Evolutionary conservation across 2,113 vertebrate species (phyloP), one percentile per base, ranked within the genome.

Genomic region (Ochotona curzoniae): DNA sequence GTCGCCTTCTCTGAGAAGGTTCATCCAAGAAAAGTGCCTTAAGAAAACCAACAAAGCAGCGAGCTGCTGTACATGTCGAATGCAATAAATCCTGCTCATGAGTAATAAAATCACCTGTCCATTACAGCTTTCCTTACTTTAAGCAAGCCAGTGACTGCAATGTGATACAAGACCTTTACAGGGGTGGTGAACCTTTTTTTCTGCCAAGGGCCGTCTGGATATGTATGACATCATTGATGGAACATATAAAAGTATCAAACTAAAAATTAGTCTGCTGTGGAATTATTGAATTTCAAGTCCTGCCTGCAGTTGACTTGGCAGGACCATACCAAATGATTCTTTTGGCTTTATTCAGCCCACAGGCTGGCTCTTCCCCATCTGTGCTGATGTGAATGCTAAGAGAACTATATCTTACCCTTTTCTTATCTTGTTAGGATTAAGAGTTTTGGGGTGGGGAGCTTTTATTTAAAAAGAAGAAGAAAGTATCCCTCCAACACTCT

Each of bases 71-170:
- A 75, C 25, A 38, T 38, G 18, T 21, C 25, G 5, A 3, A 74
- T 0, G 5, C 44, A 82, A 75, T 14, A 32, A 93, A 93, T 1
- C 26, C 66, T 51, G 78, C 4, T 91, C 9, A 60, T 47, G 73
- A 75, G 83, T 96, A 96, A 96, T 21, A 32, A 74, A 73, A 88
- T 15, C 1, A 47, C 44, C 44, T 38, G n/a, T 57, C 85, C 51
- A 2, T 70, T 69, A 80, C 7, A 82, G 84, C 89, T 71, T 87
- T 96, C 74, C 64, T 85, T 57, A 91, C 44, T 76, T 94, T 82
- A 94, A 61, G 95, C 74, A 82, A 75, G 86, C 35, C 12, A 74
- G 32, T 90, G 54, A 76, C 96, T 94, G 91, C 35, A 60, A 75
- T 96, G 81, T 93, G 93, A 87, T 25, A 47, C 0, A 0, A 30